Evolutionary conservation across 1,140 invertebrate genomes (phyloP).

Genomic region (Drosophila fuyamai): DNA sequence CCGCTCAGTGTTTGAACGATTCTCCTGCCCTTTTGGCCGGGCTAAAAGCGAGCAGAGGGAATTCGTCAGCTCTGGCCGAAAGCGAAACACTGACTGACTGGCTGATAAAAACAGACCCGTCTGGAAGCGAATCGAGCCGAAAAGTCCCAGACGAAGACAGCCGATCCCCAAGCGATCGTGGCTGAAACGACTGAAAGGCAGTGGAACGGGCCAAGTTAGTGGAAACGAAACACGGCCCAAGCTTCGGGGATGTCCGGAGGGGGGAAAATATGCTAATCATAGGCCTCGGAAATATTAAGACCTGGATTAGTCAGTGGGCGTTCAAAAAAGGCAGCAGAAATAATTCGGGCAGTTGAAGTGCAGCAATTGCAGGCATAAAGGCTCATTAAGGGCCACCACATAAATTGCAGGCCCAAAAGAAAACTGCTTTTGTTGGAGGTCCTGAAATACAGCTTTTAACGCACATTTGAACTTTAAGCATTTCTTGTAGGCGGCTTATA

Average conservation of each 20-base stretch:
- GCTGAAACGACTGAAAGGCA: constrained; percentile 21
- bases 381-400: constrained; percentile 1
- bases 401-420: background rate
- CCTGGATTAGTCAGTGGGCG: constrained; percentile 35
- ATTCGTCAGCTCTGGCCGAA: constrained; percentile 69
- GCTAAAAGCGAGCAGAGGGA: constrained; percentile 22
- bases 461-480: too few relatives aligned
- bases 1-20: constrained; percentile 26
- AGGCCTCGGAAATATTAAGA: constrained; percentile 46
- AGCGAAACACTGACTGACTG: constrained; percentile 72
- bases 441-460: too few relatives aligned
- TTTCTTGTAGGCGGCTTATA: too few relatives aligned
- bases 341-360: constrained; percentile 7
- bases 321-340: background rate
- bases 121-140: constrained; percentile 12
- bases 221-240: constrained; percentile 40
- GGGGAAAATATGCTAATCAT: constrained; percentile 59
- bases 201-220: constrained; percentile 20
- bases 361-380: constrained; percentile 10
- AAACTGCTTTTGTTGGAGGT: too few relatives aligned
- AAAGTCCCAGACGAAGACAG: background rate
- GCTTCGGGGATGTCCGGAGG: background rate
- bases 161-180: constrained; percentile 20
- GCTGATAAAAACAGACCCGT: constrained; percentile 7
- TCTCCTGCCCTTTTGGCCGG: constrained; percentile 22